Base-by-base conservation (phyloP, 1,140 invertebrate genomes). In the Heliconius congener region DNA sequence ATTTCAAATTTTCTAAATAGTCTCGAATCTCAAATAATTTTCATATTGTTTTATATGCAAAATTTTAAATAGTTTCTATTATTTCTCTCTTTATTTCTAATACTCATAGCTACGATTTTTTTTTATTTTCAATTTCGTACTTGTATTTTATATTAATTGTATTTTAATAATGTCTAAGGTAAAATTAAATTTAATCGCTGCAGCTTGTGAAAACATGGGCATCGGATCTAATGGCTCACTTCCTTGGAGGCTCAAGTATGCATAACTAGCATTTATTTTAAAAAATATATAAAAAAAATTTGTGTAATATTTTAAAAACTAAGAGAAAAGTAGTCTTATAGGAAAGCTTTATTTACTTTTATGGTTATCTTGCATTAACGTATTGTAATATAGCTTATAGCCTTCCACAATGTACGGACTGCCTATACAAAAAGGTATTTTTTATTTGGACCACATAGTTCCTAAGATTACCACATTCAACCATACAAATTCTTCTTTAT, bases 201-300 rank as follows among this genome's bases (percentile, higher is more conserved):
- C 98, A 0, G 96, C 96, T 2, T 98, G 97, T 88, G 97, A 98
- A 87, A 97, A 97, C 85, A 96, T 97, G 94, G 98, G 98, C 2
- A 95, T 94, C 76, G 93, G 93, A 11, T 88, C 89, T 50, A 96
- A 98, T 84, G 97, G 97, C 46, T 93, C 96, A 70, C 92, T 99
- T 71, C 98, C 98, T 34, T 99, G 98, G 98, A 95, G 93, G 83
- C 89, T 98, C n/a, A 98, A 96, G 97, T 98, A 95, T 95, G 95
- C 1, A 57, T n/a, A 57, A 57, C 19, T 57, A 57, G 5, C 55
- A 57, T 8, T 57, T n/a, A 57, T 19, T n/a, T 57, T 1, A 52
- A 52, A 52, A 18, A 6, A 52, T 23, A 57, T n/a, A 23, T n/a
- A 2, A n/a, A n/a, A 57, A n/a, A 2, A 2, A 9, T 8, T 57